Conservation (phyloP, 30 jellyfish, hydroid and myxozoan genomes). For the Hydractinia echinata region DNA sequence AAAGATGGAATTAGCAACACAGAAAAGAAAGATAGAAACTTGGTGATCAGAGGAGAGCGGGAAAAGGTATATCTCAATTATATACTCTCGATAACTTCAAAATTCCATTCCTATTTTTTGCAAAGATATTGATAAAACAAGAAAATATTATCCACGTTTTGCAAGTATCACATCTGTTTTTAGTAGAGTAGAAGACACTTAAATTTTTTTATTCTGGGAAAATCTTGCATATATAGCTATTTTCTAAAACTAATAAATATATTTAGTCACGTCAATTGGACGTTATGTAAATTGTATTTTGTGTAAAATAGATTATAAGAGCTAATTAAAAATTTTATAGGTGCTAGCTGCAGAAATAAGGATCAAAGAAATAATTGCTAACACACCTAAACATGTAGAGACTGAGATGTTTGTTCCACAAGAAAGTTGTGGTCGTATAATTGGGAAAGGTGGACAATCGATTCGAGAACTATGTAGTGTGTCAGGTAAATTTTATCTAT, state of each 20-base stretch:
- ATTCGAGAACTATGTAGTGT: slow-evolving; percentile 57
- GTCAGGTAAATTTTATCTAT: slow-evolving; percentile 45
- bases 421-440: slow-evolving; percentile 66
- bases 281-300: background rate
- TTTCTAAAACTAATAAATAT: too few species aligned
- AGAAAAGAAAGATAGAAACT: slow-evolving; percentile 45
- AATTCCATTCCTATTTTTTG: too few species aligned
- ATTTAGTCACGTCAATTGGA: too few species aligned
- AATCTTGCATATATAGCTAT: too few species aligned
- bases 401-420: slow-evolving; percentile 65
- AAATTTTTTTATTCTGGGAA: too few species aligned
- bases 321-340: background rate
- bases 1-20: slow-evolving; percentile 8
- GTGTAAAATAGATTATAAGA: background rate
- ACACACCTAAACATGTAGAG: slow-evolving; percentile 38
- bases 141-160: too few species aligned
- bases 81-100: too few species aligned
- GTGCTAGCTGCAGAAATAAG: slow-evolving; percentile 60
- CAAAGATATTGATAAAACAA: too few species aligned
- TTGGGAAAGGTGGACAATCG: slow-evolving; percentile 84
- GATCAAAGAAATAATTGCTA: slow-evolving; percentile 49
- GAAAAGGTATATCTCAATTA: slow-evolving; percentile 40
- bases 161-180: too few species aligned
- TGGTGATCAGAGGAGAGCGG: slow-evolving; percentile 69
- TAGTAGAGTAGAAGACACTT: too few species aligned